These are phyloP conservation scores for Archegozetes longisetosus DNA, from an alignment of 1,140 invertebrate genomes.

Conservation along the genomic window DNA sequence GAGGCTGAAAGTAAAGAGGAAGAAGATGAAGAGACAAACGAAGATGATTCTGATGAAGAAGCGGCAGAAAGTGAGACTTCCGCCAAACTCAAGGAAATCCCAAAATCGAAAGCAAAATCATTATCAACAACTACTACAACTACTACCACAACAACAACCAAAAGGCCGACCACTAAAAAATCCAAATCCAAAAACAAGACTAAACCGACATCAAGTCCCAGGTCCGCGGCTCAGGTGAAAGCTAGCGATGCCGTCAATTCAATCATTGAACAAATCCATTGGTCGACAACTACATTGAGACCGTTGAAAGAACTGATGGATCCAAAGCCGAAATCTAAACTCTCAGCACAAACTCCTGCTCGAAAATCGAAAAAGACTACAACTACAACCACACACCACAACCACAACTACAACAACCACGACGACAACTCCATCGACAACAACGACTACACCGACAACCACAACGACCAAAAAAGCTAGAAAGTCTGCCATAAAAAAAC, in stretches of 20 bases:
- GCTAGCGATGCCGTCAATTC: neutral
- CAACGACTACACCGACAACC: neutral
- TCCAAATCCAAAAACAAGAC: neutral
- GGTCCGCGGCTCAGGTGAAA: slow-evolving; percentile 1
- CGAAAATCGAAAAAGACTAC: neutral
- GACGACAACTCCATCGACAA: neutral
- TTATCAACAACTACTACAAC: neutral
- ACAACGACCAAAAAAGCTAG: neutral
- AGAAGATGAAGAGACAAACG: slow-evolving; percentile 5
- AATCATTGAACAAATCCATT: slow-evolving; percentile 8
- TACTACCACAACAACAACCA: neutral
- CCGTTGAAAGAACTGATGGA: slow-evolving; percentile 9
- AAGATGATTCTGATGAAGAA: neutral
- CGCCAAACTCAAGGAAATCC: neutral
- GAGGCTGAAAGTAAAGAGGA: neutral
- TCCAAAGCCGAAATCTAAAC: neutral
- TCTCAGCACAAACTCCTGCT: neutral
- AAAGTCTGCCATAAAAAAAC: neutral
- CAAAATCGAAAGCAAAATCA: neutral
- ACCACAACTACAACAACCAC: neutral
- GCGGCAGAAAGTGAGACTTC: neutral
- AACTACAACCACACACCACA: neutral
- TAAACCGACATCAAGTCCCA: neutral
- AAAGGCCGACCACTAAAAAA: neutral
- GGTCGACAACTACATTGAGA: slow-evolving; percentile 5